Percentiles rank a stretch among this genome's conserved stretches.
phyloP scores from a whole-genome alignment of 2,113 vertebrate genomes.

The Gasterosteus aculeatus region DNA sequence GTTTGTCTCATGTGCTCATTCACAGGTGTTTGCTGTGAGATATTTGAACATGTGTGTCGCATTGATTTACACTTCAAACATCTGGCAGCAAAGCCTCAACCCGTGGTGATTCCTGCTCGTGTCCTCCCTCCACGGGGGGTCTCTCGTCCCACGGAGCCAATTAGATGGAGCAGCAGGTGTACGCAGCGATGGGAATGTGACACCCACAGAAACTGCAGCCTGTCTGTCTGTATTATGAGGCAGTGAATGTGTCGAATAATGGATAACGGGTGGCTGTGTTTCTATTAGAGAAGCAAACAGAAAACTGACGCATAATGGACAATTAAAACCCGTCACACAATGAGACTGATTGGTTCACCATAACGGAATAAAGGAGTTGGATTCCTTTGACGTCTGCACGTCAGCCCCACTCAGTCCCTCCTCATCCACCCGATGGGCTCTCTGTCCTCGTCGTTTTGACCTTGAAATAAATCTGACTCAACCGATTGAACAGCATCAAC shows the following conservation, averaged over 20 bases:
- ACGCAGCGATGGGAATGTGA: background rate
- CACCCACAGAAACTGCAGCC: background rate
- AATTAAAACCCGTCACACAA: background rate
- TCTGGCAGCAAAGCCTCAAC: background rate
- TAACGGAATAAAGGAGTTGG: background rate
- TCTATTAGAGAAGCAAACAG: background rate
- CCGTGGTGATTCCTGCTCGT: background rate
- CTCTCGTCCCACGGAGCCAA: background rate
- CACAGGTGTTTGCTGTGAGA: background rate
- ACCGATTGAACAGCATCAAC: background rate
- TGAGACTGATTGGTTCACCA: background rate
- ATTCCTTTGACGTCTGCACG: background rate
- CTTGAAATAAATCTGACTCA: background rate
- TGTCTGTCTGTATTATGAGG: background rate
- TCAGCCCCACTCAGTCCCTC: background rate
- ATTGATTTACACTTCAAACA: background rate
- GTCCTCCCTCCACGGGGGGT: background rate
- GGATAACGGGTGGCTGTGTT: background rate
- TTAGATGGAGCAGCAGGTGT: background rate
- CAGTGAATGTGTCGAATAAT: background rate
- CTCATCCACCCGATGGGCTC: background rate
- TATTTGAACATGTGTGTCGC: background rate
- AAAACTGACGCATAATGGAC: fast-evolving
- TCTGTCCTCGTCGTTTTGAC: background rate
- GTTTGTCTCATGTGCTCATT: background rate